phyloP scores from a whole-genome alignment of 2,888 invertebrate genomes.

The Vanessa cardui region DNA sequence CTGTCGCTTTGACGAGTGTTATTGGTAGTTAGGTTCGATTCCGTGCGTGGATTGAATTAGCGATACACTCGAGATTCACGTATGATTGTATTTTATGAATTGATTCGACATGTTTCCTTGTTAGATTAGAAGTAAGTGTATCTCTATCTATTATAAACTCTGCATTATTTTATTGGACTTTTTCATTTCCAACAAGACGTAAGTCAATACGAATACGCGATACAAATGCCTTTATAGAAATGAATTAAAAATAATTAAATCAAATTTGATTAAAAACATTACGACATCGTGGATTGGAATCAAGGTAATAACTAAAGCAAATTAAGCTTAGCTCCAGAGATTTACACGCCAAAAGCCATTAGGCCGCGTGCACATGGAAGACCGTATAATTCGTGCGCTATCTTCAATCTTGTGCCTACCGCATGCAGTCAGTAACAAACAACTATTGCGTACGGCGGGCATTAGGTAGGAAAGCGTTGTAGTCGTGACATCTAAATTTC shows the following conservation, averaged over 20 bases:
- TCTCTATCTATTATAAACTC: too few species aligned
- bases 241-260: not conserved
- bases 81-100: not conserved
- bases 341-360: constrained; percentile 52
- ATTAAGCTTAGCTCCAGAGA: constrained; percentile 43
- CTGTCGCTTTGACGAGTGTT: constrained; percentile 53
- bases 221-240: not conserved
- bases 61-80: not conserved
- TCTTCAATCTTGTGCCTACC: constrained; percentile 76
- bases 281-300: constrained; percentile 5
- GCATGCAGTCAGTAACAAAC: constrained; percentile 73
- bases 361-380: constrained; percentile 57
- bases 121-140: too few species aligned
- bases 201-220: too few species aligned
- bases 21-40: constrained; percentile 32
- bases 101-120: not conserved
- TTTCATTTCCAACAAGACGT: too few species aligned
- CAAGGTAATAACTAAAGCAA: constrained; percentile 34
- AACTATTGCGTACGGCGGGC: constrained; percentile 68
- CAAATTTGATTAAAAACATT: not conserved
- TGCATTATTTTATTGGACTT: too few species aligned
- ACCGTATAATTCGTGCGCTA: constrained; percentile 69
- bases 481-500: constrained; percentile 82
- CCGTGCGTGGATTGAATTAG: constrained; percentile 20
- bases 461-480: constrained; percentile 72